Evolutionary conservation across 2,797 vertebrate species (phyloP).

Genomic region (Oryzias dopingdopingensis): DNA sequence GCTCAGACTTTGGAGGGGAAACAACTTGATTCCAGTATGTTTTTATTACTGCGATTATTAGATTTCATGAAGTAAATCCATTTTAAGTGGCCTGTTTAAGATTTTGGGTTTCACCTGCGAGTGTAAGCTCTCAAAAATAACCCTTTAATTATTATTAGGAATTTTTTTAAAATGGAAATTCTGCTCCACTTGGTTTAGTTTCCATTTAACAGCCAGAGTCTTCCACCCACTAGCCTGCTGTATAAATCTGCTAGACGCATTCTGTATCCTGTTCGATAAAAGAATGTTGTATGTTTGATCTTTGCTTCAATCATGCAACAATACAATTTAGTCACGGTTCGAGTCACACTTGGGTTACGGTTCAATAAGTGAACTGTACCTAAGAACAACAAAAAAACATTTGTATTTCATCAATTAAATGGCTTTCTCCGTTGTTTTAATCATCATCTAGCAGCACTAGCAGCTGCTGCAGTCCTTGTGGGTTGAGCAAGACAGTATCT

Average conservation of each 20-base stretch:
- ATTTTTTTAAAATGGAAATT: constrained; percentile 28
- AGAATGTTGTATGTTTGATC: too few species aligned
- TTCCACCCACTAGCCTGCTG: constrained; percentile 36
- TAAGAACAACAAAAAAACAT: too few species aligned
- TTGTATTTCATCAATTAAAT: too few species aligned
- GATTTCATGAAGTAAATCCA: constrained; percentile 74
- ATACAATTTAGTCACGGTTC: too few species aligned
- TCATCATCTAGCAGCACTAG: too few species aligned
- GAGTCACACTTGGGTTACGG: too few species aligned
- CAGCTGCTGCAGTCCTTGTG: too few species aligned
- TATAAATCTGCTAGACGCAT: constrained; percentile 20
- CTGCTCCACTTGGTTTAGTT: constrained; percentile 31
- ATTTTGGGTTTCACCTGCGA: not conserved
- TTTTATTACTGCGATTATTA: constrained; percentile 75
- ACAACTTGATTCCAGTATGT: constrained; percentile 59
- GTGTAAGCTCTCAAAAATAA: constrained; percentile 8
- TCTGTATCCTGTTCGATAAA: too few species aligned
- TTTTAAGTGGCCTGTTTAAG: constrained; percentile 46
- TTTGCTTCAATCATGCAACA: too few species aligned
- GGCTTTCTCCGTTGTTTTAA: too few species aligned
- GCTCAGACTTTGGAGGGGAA: constrained; percentile 56
- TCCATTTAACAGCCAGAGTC: constrained; percentile 26
- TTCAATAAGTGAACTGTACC: too few species aligned
- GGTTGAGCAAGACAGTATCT: too few species aligned
- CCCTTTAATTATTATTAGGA: constrained; percentile 23